Percentiles rank a stretch among this genome's conserved stretches.
Evolutionary conservation across 2,113 vertebrate species (phyloP).

Genomic region (Scolopax mira): DNA sequence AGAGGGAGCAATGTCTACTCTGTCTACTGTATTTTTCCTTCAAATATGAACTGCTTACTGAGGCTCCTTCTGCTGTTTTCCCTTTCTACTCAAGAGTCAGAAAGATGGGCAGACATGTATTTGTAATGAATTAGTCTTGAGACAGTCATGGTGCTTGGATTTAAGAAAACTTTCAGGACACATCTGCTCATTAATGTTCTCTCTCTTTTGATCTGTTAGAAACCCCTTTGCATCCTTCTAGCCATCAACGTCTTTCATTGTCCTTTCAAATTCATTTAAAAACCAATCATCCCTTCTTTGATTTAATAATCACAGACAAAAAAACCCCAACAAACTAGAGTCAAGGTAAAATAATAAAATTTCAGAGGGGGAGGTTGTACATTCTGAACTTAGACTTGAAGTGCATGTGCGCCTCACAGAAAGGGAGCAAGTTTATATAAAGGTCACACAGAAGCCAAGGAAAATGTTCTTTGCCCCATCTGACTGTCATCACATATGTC

Average conservation of each 20-base stretch:
- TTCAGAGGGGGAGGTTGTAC: background rate
- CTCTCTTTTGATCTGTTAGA: background rate
- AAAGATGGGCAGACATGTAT: background rate
- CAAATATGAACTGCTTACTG: background rate
- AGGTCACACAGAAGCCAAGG: background rate
- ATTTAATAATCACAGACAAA: background rate
- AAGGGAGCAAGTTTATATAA: background rate
- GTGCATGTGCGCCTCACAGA: background rate
- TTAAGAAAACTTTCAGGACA: background rate
- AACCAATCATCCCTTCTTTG: background rate
- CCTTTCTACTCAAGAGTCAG: background rate
- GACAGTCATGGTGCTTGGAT: background rate
- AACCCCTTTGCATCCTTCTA: background rate
- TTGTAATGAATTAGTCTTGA: background rate
- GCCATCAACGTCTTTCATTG: background rate
- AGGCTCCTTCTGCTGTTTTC: background rate
- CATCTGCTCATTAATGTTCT: background rate
- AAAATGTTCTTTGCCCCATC: background rate
- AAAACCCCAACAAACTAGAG: background rate
- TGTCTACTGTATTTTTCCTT: background rate
- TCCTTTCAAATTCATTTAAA: slow-evolving; percentile 25
- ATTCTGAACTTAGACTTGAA: background rate
- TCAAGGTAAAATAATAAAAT: background rate
- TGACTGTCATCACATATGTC: background rate
- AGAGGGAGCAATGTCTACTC: background rate